Evolutionary conservation across 2,888 invertebrate genomes (phyloP).

Genomic region (Tetragonula carbonaria): DNA sequence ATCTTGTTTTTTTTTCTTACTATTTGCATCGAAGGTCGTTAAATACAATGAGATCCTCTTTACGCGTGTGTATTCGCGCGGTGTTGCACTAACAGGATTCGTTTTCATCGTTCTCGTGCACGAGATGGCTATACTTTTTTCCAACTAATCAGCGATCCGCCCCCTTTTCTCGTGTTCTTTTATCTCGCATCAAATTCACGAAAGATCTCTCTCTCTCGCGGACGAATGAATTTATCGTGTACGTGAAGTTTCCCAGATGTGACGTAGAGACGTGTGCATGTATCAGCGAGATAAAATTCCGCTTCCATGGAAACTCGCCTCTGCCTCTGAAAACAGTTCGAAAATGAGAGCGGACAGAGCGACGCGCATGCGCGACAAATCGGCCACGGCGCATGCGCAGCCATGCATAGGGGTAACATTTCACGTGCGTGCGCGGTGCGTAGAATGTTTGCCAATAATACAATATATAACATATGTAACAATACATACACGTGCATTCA

Average conservation of each 20-base stretch:
- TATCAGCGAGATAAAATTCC: too few species aligned
- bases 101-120: not conserved
- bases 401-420: too few species aligned
- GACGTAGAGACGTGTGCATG: not conserved
- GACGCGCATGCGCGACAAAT: not conserved
- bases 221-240: not conserved
- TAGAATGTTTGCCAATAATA: too few species aligned
- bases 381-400: not conserved
- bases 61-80: constrained; percentile 55
- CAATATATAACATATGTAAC: too few species aligned
- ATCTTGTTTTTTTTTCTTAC: constrained; percentile 59
- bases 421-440: too few species aligned
- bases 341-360: not conserved
- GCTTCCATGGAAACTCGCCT: too few species aligned
- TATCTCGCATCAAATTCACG: not conserved
- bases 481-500: too few species aligned
- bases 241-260: not conserved
- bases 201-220: not conserved
- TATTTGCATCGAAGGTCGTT: constrained; percentile 55
- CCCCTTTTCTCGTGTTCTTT: not conserved
- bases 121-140: not conserved
- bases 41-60: constrained; percentile 61
- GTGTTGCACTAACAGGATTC: constrained; percentile 14
- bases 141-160: not conserved
- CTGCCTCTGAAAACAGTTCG: not conserved